A percentile compares a stretch with the other conserved stretches of the same genome.
These are phyloP conservation scores for Mus spicilegus DNA, from an alignment of 2,113 vertebrate genomes.

Conservation along the genomic window DNA sequence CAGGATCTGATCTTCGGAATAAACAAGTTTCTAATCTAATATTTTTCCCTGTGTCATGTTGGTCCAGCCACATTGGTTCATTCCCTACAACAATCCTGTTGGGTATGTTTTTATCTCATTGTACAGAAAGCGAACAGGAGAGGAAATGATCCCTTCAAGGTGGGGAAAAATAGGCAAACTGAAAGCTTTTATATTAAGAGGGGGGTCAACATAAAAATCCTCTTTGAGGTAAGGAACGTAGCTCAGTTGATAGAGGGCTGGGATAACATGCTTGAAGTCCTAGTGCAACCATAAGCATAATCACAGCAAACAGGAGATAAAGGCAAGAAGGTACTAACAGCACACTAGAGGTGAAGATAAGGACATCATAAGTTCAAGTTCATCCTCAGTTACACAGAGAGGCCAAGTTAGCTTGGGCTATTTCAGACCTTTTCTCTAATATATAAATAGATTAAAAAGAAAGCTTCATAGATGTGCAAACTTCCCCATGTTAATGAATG, in stretches of 20 bases:
- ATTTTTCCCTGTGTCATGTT: background rate
- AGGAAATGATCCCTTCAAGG: background rate
- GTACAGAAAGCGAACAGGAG: background rate
- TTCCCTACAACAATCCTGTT: background rate
- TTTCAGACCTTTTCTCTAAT: background rate
- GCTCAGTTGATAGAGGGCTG: background rate
- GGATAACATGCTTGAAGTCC: background rate
- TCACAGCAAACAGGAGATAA: background rate
- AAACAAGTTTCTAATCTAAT: conserved; percentile 2
- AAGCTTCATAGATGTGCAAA: background rate
- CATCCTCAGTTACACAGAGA: background rate
- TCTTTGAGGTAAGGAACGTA: background rate
- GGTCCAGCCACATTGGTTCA: background rate
- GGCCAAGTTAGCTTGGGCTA: background rate
- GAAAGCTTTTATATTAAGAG: background rate
- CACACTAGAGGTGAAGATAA: background rate
- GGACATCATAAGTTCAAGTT: background rate
- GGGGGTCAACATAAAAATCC: background rate
- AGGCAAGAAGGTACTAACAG: background rate
- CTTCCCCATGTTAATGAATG: background rate
- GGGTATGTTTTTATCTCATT: conserved; percentile 2
- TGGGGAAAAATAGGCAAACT: background rate
- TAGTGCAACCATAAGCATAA: background rate
- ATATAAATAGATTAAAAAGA: background rate
- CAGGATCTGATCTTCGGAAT: background rate